Evolutionary conservation across 2,113 vertebrate genomes (phyloP).

Genomic region (mouse (Mus musculus)): DNA sequence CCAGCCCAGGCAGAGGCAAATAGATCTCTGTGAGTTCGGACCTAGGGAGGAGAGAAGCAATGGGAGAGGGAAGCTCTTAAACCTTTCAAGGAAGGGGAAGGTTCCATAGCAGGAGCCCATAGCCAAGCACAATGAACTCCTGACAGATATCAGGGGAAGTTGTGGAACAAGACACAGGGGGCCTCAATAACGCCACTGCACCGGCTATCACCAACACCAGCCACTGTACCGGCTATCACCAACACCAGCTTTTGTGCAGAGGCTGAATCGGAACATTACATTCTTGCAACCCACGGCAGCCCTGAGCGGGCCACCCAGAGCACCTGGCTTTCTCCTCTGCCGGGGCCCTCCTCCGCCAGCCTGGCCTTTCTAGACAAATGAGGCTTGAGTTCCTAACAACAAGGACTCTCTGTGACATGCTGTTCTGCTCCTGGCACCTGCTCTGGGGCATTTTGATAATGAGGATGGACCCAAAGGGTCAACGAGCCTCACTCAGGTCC

Average conservation of each 20-base stretch:
- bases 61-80: background rate
- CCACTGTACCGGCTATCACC: background rate
- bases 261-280: background rate
- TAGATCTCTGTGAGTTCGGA: background rate
- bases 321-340: background rate
- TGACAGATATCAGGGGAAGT: background rate
- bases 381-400: background rate
- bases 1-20: background rate
- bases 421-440: background rate
- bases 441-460: background rate
- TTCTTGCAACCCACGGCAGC: background rate
- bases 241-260: background rate
- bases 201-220: no score
- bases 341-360: background rate
- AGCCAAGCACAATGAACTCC: background rate
- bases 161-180: background rate
- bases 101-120: background rate
- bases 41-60: background rate
- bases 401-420: background rate
- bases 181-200: background rate
- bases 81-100: background rate
- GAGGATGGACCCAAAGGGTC: background rate
- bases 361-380: background rate
- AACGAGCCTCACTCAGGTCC: background rate
- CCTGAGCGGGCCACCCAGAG: background rate